Percentiles rank a stretch among this genome's conserved stretches.
phyloP scores from a whole-genome alignment of 2,888 invertebrate genomes.

The Oithona nana region DNA sequence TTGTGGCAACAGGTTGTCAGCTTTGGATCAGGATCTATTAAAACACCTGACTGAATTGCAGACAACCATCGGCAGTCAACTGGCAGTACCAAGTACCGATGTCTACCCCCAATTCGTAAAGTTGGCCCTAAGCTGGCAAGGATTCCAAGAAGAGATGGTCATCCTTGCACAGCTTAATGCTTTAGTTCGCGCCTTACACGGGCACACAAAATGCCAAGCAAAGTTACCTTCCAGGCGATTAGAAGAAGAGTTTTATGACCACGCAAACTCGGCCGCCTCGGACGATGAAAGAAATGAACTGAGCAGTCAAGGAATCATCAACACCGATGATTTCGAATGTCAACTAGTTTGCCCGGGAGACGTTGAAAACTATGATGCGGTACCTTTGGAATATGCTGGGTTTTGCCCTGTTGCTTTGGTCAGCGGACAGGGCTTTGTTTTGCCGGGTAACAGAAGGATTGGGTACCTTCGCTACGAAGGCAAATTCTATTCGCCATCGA shows the following conservation, averaged over 20 bases:
- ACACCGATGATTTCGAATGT: background rate
- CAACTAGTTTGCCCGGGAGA: background rate
- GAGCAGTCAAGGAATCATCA: background rate
- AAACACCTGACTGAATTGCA: background rate
- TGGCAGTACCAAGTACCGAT: background rate
- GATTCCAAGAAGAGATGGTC: background rate
- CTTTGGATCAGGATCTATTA: background rate
- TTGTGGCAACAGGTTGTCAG: background rate
- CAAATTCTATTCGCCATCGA: background rate
- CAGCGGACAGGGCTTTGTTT: background rate
- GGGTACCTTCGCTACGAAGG: background rate
- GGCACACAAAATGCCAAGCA: background rate
- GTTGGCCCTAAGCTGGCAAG: background rate
- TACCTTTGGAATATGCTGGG: background rate
- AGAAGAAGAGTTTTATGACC: background rate
- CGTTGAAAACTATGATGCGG: background rate
- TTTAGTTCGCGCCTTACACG: background rate
- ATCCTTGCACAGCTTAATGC: background rate
- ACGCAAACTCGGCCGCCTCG: background rate
- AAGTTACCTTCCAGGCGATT: background rate
- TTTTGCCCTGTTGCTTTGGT: constrained; percentile 12
- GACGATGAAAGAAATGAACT: background rate
- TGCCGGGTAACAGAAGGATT: background rate
- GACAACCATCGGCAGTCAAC: background rate
- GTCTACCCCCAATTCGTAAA: background rate